These are phyloP conservation scores for Pterocles gutturalis DNA, from an alignment of 2,113 vertebrate species.

Conservation along the genomic window DNA sequence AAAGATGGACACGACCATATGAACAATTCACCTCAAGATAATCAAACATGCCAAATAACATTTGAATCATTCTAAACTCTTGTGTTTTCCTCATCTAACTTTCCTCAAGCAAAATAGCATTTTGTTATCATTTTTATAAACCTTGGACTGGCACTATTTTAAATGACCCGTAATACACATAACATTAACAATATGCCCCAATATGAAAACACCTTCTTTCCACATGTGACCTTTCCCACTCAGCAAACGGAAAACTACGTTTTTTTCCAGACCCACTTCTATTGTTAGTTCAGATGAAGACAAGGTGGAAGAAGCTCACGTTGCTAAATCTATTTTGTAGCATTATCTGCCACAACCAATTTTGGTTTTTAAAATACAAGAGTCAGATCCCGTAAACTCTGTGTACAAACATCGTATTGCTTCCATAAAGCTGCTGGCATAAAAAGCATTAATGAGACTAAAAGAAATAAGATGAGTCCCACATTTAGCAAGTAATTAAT, in stretches of 20 bases:
- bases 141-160: not conserved
- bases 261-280: not conserved
- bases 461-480: not conserved
- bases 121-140: not conserved
- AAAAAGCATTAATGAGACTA: not conserved
- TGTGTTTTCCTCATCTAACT: not conserved
- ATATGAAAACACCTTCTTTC: not conserved
- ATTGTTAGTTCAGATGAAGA: not conserved
- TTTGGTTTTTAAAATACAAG: not conserved
- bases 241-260: accelerated
- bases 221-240: not conserved
- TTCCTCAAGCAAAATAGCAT: not conserved
- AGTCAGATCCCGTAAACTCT: not conserved
- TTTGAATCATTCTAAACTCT: not conserved
- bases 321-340: not conserved
- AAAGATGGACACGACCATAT: not conserved
- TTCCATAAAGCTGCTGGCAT: not conserved
- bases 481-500: not conserved
- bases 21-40: not conserved
- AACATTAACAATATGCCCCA: not conserved
- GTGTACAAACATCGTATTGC: not conserved
- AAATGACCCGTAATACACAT: not conserved
- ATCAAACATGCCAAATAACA: not conserved
- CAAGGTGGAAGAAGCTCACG: not conserved
- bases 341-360: not conserved